phyloP scores from a whole-genome alignment of 2,797 vertebrate species.

The Lagorchestes hirsutus region DNA sequence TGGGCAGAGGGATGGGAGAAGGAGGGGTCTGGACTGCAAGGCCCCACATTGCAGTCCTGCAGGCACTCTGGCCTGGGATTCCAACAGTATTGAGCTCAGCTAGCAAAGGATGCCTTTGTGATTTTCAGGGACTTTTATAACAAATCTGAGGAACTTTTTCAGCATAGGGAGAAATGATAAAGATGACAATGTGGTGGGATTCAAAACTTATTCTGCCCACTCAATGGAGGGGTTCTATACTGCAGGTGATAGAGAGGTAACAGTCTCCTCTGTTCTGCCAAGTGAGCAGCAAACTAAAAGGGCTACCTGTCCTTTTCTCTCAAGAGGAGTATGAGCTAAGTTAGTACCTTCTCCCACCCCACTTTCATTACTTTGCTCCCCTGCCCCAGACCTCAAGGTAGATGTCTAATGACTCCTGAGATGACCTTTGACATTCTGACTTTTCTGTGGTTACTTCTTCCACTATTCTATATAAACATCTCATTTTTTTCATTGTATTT shows the following conservation, averaged over 20 bases:
- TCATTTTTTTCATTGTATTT: not conserved
- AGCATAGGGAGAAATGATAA: not conserved
- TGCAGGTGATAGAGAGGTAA: not conserved
- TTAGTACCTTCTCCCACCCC: not conserved
- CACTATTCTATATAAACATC: not conserved
- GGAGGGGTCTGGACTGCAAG: conserved; percentile 6
- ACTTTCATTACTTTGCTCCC: not conserved
- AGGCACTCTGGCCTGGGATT: conserved; percentile 27
- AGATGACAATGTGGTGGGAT: not conserved
- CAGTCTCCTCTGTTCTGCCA: not conserved
- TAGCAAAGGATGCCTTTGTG: conserved; percentile 46
- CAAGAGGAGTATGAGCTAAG: not conserved
- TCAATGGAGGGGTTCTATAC: not conserved
- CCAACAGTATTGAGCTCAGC: not conserved
- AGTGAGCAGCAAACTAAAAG: not conserved
- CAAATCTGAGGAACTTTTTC: conserved; percentile 24
- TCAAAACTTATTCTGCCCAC: not conserved
- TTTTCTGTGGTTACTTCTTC: not conserved
- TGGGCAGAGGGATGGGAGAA: conserved; percentile 9
- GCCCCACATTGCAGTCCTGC: not conserved
- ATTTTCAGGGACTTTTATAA: conserved; percentile 64
- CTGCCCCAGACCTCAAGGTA: not conserved
- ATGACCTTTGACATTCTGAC: conserved; percentile 23
- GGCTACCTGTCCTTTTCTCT: not conserved
- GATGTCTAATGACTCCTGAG: not conserved